Evolutionary conservation across 2,113 vertebrate genomes (phyloP), one percentile per base, ranked within the genome.

Genomic region (Oreochromis spilurus): DNA sequence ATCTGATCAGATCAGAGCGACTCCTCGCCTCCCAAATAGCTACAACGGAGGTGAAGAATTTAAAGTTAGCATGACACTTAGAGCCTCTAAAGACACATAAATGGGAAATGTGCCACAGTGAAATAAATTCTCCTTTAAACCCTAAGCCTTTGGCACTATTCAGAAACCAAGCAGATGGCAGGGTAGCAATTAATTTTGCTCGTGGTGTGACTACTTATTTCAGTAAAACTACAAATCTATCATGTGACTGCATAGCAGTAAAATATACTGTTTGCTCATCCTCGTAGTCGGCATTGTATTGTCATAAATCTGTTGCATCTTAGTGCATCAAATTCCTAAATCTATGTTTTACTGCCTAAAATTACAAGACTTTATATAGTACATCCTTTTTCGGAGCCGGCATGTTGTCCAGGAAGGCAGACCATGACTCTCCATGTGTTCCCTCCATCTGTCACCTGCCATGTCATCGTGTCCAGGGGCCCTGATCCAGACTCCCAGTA

Each of bases 401-500:
- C 31, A 52, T 82, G 7, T 81, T 70, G 60, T 84, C 43, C 84
- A 12, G n/a, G 54, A 89, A 85, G 79, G 81, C 60, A 10, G 81
- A 87, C 26, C 9, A 67, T 48, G 55, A 75, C 83, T 75, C 38
- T 79, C 86, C 57, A 89, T 90, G 89, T 78, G 85, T 85, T 50
- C 54, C 79, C 40, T 84, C 92, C 92, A 93, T 94, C 94, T 95
- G 93, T 91, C 81, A 83, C 84, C 86, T 92, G 91, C 88, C 17
- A 48, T 90, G 70, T 87, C 84, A 75, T 34, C 31, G 54, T 89
- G 82, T 85, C 84, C 50, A 62, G 53, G 82, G 86, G 83, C 82
- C 31, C 11, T 79, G 84, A 84, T 92, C 92, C 84, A 84, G 83
- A 34, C 77, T 52, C 82, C 57, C 79, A 84, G 77, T 90, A 80